phyloP scores from a whole-genome alignment of 2,113 vertebrate genomes.

The Callorhinus ursinus region DNA sequence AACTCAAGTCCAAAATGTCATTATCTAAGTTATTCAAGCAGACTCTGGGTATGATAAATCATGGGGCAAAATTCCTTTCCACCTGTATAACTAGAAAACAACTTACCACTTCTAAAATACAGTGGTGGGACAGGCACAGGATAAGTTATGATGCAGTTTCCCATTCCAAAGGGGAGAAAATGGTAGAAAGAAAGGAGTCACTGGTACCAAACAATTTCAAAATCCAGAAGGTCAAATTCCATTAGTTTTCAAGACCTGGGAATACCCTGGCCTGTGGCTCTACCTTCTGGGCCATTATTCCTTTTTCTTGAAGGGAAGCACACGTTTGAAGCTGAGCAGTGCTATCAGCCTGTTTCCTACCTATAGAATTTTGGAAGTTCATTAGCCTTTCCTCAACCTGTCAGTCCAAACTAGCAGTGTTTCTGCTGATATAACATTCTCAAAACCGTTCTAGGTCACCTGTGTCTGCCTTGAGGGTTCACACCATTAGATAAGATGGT shows the following conservation, averaged over 20 bases:
- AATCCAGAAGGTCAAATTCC: constrained; percentile 18
- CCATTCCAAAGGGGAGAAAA: not conserved
- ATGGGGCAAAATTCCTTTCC: not conserved
- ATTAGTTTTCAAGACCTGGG: not conserved
- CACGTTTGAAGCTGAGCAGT: not conserved
- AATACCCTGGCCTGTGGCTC: not conserved
- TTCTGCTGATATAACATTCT: constrained; percentile 42
- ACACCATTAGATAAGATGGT: not conserved
- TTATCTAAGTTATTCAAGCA: not conserved
- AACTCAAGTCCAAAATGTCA: constrained; percentile 54
- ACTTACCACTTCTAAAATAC: constrained; percentile 34
- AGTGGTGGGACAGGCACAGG: not conserved
- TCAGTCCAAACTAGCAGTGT: not conserved
- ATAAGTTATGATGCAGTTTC: not conserved
- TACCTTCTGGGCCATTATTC: not conserved
- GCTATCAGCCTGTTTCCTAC: not conserved
- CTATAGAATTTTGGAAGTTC: not conserved
- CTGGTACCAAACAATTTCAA: not conserved
- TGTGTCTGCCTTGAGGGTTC: not conserved
- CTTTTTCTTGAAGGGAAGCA: not conserved
- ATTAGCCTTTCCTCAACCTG: not conserved
- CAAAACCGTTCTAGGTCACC: constrained; percentile 6
- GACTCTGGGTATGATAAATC: not conserved
- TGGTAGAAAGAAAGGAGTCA: not conserved
- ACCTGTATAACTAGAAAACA: constrained; percentile 36